Evolutionary conservation across 2,888 invertebrate genomes (phyloP).

Genomic region (Poecilobothrus nobilitatus): DNA sequence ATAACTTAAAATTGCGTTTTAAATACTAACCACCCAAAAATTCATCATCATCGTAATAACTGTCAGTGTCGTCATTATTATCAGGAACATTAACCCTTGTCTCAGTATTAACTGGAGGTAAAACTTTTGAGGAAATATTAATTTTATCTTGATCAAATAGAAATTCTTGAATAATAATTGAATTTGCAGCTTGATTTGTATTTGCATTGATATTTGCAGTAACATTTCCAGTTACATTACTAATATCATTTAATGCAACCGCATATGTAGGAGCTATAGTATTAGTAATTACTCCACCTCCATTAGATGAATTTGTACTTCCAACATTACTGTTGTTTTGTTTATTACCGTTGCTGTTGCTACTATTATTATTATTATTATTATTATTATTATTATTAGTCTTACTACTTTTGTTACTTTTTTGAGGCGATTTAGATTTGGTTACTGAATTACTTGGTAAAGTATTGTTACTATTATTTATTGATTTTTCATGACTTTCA

Average conservation of each 20-base stretch:
- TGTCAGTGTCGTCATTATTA: constrained; percentile 7
- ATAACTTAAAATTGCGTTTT: not conserved
- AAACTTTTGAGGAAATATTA: not conserved
- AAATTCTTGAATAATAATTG: not conserved
- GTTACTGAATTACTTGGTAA: not conserved
- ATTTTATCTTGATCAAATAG: not conserved
- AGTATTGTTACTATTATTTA: not conserved
- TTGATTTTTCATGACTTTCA: not conserved
- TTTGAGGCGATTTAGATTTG: not conserved
- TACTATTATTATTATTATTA: not conserved
- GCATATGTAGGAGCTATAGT: not conserved
- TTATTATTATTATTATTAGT: not conserved
- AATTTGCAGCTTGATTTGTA: not conserved
- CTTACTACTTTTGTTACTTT: not conserved
- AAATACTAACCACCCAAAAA: constrained; percentile 14
- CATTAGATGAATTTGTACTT: not conserved
- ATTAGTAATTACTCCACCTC: not conserved
- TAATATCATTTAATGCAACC: not conserved
- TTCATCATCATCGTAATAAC: constrained; percentile 15
- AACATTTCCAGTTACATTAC: not conserved
- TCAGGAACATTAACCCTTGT: not conserved
- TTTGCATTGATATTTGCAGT: not conserved
- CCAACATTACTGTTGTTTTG: not conserved
- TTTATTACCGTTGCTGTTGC: too few relatives aligned
- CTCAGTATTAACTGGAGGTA: not conserved